phyloP scores from a whole-genome alignment of 2,888 invertebrate species.

The Melangyna quadrimaculata region DNA sequence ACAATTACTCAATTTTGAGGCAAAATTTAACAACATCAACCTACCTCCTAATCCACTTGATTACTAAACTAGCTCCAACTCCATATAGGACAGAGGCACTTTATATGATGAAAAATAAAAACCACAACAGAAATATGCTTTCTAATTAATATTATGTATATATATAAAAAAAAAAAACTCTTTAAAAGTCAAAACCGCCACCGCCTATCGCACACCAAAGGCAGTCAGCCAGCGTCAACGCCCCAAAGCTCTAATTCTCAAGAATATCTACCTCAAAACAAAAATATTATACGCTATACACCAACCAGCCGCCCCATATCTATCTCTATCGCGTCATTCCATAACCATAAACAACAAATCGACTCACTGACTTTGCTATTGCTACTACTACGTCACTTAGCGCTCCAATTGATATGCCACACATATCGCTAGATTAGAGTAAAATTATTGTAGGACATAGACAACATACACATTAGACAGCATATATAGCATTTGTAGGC shows the following conservation, averaged over 20 bases:
- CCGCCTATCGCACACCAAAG: constrained; percentile 4
- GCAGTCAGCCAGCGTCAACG: neutral
- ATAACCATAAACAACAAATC: constrained; percentile 61
- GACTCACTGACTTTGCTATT: constrained; percentile 57
- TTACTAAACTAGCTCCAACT: constrained; percentile 20
- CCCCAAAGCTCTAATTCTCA: constrained; percentile 22
- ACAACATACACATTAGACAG: constrained; percentile 11
- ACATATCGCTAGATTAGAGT: constrained; percentile 62
- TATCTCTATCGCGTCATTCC: constrained; percentile 40
- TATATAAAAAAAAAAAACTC: neutral
- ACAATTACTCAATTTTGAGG: constrained; percentile 34
- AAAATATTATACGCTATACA: neutral
- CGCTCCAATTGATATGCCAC: constrained; percentile 63
- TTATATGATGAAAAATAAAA: neutral
- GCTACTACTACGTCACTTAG: constrained; percentile 62
- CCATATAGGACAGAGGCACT: neutral
- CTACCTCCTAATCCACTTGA: constrained; percentile 28
- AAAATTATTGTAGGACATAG: constrained; percentile 62
- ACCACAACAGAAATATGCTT: constrained; percentile 14
- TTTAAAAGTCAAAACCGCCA: constrained; percentile 6
- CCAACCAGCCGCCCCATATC: constrained; percentile 25
- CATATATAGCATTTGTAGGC: neutral
- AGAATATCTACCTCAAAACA: constrained; percentile 15
- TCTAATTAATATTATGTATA: constrained; percentile 46
- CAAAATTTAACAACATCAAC: constrained; percentile 4